phyloP scores from a whole-genome alignment of 2,113 vertebrate species.

The Probosciger aterrimus region DNA sequence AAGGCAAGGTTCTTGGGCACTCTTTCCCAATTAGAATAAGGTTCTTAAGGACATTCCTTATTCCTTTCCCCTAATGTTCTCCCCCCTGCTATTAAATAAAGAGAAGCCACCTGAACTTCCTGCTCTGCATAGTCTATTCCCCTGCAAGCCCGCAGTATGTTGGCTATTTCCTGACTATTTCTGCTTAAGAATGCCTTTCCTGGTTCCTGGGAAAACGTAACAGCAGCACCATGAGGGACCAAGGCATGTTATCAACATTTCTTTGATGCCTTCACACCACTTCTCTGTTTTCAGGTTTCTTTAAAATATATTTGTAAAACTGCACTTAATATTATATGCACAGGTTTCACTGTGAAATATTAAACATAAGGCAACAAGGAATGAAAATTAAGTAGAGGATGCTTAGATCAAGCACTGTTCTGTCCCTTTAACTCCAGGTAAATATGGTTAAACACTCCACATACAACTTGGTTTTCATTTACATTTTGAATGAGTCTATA shows the following conservation, averaged over 20 bases:
- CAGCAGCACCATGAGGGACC: background rate
- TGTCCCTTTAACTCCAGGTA: background rate
- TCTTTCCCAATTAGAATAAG: background rate
- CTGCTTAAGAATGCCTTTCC: background rate
- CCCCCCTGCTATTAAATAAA: background rate
- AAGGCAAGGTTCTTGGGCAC: background rate
- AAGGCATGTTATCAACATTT: background rate
- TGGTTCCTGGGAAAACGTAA: background rate
- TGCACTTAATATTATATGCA: background rate
- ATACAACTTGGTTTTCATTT: background rate
- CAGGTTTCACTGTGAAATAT: background rate
- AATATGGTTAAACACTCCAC: background rate
- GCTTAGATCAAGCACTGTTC: background rate
- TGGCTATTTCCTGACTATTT: background rate
- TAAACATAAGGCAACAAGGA: background rate
- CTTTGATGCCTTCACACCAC: background rate
- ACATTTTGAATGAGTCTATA: background rate
- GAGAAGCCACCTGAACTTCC: background rate
- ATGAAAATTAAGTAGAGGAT: background rate
- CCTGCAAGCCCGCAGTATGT: background rate
- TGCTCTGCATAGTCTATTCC: background rate
- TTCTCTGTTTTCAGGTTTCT: background rate
- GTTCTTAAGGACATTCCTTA: background rate
- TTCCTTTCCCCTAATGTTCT: background rate
- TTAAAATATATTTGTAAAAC: background rate